Percentiles rank a stretch among this genome's conserved stretches.
These are phyloP conservation scores for Dendrolimus punctatus DNA, from an alignment of 1,140 invertebrate species.

Conservation along the genomic window DNA sequence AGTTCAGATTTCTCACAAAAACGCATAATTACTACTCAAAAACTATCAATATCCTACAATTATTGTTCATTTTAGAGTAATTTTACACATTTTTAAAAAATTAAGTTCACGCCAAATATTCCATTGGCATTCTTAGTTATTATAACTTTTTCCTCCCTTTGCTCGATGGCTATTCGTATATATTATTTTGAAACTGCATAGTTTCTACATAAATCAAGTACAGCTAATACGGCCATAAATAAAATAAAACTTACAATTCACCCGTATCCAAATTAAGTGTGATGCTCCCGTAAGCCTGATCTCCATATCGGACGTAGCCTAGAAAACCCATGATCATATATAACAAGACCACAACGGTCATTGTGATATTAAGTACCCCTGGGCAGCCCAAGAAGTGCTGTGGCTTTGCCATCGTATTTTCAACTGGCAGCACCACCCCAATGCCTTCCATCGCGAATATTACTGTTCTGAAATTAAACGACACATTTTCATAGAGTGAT, in stretches of 20 bases:
- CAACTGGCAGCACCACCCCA: conserved; percentile 89
- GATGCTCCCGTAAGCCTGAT: conserved; percentile 77
- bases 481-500: background rate
- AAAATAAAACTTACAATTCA: conserved; percentile 71
- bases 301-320: conserved; percentile 87
- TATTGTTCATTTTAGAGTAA: no score
- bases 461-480: conserved; percentile 75
- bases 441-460: conserved; percentile 90
- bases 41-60: no score
- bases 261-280: conserved; percentile 79
- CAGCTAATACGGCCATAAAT: no score
- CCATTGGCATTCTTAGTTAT: no score
- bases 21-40: no score
- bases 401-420: conserved; percentile 89
- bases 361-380: conserved; percentile 88
- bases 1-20: no score
- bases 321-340: conserved; percentile 88
- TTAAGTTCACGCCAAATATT: no score
- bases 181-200: no score
- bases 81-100: no score
- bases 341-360: conserved; percentile 82
- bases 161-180: no score
- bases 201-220: no score
- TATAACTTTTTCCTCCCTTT: no score
- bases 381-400: conserved; percentile 86